A percentile compares a stretch with the other conserved stretches of the same genome.
Evolutionary conservation across 2,113 vertebrate species (phyloP).

Genomic region (Pipa parva): DNA sequence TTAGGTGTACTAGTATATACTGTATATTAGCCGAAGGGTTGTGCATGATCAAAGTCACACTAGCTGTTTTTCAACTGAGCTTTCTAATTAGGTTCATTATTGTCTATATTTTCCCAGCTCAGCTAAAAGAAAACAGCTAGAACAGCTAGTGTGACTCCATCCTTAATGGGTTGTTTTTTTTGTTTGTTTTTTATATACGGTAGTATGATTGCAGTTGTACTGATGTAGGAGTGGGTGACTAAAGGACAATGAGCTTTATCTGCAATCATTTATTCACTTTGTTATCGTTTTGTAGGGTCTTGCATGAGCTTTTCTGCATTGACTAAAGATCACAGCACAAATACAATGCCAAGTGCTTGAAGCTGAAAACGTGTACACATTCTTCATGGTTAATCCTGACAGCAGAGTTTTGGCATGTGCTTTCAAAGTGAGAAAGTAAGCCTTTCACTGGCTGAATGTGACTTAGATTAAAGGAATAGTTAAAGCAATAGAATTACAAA

Average conservation of each 20-base stretch:
- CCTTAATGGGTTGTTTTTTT: too few species aligned
- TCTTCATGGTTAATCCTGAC: not conserved
- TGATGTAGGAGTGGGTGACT: not conserved
- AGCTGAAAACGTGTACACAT: not conserved
- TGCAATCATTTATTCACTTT: slow-evolving; percentile 6
- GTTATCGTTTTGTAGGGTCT: not conserved
- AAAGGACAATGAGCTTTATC: slow-evolving; percentile 5
- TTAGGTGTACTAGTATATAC: too few species aligned
- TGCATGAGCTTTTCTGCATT: slow-evolving; percentile 6
- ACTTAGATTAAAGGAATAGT: not conserved
- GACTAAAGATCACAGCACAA: slow-evolving; percentile 21
- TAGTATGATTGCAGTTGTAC: too few species aligned
- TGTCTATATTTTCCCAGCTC: too few species aligned
- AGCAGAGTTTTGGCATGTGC: not conserved
- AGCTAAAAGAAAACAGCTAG: too few species aligned
- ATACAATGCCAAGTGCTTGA: not conserved
- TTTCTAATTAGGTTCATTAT: too few species aligned
- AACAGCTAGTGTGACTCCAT: too few species aligned
- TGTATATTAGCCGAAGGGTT: too few species aligned
- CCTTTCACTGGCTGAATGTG: not conserved
- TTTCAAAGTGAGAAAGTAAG: not conserved
- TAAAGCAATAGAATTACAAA: too few species aligned
- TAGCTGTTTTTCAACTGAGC: too few species aligned
- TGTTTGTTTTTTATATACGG: too few species aligned
- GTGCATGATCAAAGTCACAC: too few species aligned